A percentile compares a stretch with the other conserved stretches of the same genome.
Conservation (phyloP, 2,888 invertebrate genomes). For the Crocallis elinguaria region DNA sequence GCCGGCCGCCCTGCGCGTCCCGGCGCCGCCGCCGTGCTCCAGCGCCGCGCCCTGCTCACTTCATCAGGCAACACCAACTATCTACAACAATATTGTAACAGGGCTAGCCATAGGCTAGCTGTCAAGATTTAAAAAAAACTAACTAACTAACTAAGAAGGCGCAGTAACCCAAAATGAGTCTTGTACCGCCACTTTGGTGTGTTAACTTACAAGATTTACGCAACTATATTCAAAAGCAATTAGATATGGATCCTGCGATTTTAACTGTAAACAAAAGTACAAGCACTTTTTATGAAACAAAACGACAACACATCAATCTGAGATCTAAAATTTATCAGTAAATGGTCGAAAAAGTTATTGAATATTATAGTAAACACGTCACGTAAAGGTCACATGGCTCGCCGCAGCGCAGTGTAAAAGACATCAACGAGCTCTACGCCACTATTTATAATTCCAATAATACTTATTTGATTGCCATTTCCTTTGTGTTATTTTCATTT, state of each 20-base stretch:
- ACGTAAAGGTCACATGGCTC: conserved; percentile 22
- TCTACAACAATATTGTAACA: neutral
- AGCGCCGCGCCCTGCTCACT: neutral
- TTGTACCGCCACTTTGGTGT: no score
- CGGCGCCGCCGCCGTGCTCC: neutral
- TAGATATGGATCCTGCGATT: neutral
- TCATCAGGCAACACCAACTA: neutral
- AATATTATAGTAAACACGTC: no score
- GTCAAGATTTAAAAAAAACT: no score
- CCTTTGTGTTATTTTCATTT: neutral
- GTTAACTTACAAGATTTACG: conserved; percentile 8
- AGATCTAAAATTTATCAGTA: no score
- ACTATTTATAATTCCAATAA: conserved; percentile 8
- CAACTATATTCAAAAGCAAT: neutral
- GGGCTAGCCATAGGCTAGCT: neutral
- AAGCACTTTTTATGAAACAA: no score
- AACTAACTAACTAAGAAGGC: no score
- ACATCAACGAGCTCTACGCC: conserved; percentile 60
- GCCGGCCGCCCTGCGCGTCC: conserved; percentile 28
- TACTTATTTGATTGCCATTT: conserved; percentile 6
- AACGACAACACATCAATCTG: no score
- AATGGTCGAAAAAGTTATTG: no score
- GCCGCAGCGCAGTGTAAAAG: conserved; percentile 48
- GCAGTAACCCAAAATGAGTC: no score
- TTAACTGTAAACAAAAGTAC: conserved; percentile 6